Evolutionary conservation across 2,888 invertebrate species (phyloP).

Genomic region (Chesias legatella): DNA sequence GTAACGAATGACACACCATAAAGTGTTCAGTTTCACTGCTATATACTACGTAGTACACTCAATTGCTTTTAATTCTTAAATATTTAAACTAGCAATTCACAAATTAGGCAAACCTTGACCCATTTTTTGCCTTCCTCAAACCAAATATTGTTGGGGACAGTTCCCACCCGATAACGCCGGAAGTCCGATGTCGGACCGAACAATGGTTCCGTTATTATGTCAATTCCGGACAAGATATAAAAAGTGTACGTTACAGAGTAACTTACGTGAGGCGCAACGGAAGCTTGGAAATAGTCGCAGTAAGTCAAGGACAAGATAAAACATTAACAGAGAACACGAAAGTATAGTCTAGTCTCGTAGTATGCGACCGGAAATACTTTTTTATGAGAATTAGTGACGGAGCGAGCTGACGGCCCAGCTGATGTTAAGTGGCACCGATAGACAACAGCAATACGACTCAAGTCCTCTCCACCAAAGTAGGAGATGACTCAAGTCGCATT

Average conservation of each 20-base stretch:
- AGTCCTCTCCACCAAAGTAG: too few relatives aligned
- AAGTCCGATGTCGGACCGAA: slow-evolving; percentile 44
- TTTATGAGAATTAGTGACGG: slow-evolving; percentile 16
- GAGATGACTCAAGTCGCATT: too few relatives aligned
- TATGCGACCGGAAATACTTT: slow-evolving; percentile 18
- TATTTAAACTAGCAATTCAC: slow-evolving; percentile 48
- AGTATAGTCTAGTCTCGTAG: slow-evolving; percentile 18
- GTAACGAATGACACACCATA: slow-evolving; percentile 7
- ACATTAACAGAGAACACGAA: slow-evolving; percentile 24
- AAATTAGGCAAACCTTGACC: slow-evolving; percentile 65
- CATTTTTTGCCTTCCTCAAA: slow-evolving; percentile 63
- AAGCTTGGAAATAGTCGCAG: slow-evolving; percentile 43
- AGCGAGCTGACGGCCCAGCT: slow-evolving; percentile 5
- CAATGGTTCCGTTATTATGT: slow-evolving; percentile 69
- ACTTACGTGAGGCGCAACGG: slow-evolving; percentile 38
- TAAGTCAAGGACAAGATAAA: slow-evolving; percentile 38
- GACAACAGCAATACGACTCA: too few relatives aligned
- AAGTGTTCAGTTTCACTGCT: slow-evolving; percentile 10
- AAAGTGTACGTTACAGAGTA: slow-evolving; percentile 35
- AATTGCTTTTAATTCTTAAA: slow-evolving; percentile 52
- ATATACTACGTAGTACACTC: slow-evolving; percentile 28
- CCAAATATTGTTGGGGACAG: slow-evolving; percentile 40
- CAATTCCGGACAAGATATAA: slow-evolving; percentile 44
- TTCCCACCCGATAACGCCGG: slow-evolving; percentile 68
- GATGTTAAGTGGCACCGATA: too few relatives aligned